Base-by-base conservation (phyloP, 2,113 vertebrate genomes). In the Calidris pugnax region DNA sequence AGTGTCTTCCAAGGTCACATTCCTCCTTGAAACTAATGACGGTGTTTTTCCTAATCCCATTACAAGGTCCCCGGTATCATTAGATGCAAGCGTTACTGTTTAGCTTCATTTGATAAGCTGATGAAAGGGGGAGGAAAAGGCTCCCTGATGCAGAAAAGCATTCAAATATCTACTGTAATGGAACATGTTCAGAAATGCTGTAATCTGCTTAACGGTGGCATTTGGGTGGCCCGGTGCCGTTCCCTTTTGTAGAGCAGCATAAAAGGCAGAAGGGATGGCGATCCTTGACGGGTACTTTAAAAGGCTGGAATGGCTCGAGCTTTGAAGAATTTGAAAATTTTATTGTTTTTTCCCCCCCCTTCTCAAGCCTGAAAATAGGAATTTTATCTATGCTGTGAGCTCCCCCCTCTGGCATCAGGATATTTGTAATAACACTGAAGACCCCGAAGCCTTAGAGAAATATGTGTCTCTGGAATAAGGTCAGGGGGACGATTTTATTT, bases 341-440 rank as follows among this genome's bases (percentile, higher is more conserved):
- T 57, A 30, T 43, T 69, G 59, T 87, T 64, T 78, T 74, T 10
- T 2, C 2, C 5, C 16, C 53, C 53, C 27, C 51, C 56, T 9
- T 68, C 75, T 72, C 55, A 51, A 76, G 23, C 60, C 67, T 91
- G 51, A 78, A 91, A 83, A 80, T n/a, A 76, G 12, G 90, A 91
- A 94, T 90, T 57, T 98, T 98, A 57, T 73, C 95, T 97, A 96
- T 97, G 98, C 97, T 97, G 95, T 97, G 98, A 98, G 98, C 98
- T 98, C 98, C 98, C 98, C 96, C 98, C 96, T 98, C 98, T 98
- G 98, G 98, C 95, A 95, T 92, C 84, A 76, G 51, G 67, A 51
- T 32, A 57, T 84, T 79, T 94, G 94, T 91, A 92, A 79, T 89
- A 62, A 79, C 3, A 33, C 35, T 7, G 28, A 45, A 90, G 74